Conservation (phyloP, 2,797 vertebrate species). For the Gouania willdenowi region DNA sequence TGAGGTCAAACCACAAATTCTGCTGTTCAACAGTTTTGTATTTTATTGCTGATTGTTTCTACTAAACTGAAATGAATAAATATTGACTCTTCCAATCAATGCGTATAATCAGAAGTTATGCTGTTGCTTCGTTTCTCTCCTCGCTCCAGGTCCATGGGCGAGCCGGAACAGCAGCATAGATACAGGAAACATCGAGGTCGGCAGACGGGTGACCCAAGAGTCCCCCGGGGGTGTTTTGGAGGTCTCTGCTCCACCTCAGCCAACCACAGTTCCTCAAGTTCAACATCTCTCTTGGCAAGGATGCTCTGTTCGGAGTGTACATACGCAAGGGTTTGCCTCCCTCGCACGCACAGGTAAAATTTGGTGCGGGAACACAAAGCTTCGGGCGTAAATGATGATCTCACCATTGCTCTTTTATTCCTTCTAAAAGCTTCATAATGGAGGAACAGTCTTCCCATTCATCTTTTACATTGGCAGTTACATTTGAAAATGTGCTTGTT, state of each 20-base stretch:
- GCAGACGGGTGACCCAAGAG: constrained; percentile 89
- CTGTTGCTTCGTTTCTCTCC: constrained; percentile 54
- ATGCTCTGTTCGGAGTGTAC: constrained; percentile 94
- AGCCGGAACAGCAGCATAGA: constrained; percentile 94
- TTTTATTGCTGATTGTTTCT: constrained; percentile 29
- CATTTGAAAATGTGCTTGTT: constrained; percentile 29
- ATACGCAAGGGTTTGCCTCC: constrained; percentile 96
- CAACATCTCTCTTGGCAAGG: constrained; percentile 98
- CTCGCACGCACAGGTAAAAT: constrained; percentile 92
- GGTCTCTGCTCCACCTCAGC: constrained; percentile 92
- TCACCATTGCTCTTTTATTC: constrained; percentile 16
- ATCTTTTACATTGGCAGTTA: constrained; percentile 14
- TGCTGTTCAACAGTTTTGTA: constrained; percentile 14
- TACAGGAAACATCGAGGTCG: constrained; percentile 88
- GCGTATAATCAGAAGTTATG: constrained; percentile 51
- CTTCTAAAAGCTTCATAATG: constrained; percentile 8
- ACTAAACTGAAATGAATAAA: constrained; percentile 39
- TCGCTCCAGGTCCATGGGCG: constrained; percentile 81
- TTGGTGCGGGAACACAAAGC: background rate
- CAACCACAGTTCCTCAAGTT: constrained; percentile 98
- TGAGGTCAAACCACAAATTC: constrained; percentile 29
- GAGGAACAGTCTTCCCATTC: constrained; percentile 19
- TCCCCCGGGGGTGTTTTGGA: constrained; percentile 94
- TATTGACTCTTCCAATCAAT: constrained; percentile 40
- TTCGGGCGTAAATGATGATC: constrained; percentile 1